phyloP scores from a whole-genome alignment of 1,140 invertebrate genomes.

The Eriosoma lanigerum region DNA sequence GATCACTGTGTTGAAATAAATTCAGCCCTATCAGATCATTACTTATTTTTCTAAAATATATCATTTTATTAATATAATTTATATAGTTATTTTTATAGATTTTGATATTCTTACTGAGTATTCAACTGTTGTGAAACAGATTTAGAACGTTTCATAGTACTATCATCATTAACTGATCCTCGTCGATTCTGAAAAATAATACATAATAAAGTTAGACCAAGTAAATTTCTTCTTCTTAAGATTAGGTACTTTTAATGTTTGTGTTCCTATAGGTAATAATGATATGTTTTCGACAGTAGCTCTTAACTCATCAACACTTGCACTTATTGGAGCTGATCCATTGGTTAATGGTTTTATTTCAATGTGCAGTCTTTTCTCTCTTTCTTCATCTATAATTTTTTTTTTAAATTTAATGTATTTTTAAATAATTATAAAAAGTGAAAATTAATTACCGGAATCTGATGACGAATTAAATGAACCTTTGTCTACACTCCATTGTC shows the following conservation, averaged over 20 bases:
- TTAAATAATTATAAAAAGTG: background rate
- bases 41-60: slow-evolving; percentile 66
- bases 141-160: slow-evolving; percentile 74
- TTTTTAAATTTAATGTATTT: background rate
- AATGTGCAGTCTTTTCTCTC: slow-evolving; percentile 85
- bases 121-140: slow-evolving; percentile 74
- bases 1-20: slow-evolving; percentile 72
- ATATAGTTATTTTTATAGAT: background rate
- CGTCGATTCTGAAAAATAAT: slow-evolving; percentile 60
- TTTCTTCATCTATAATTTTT: slow-evolving; percentile 65
- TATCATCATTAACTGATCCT: slow-evolving; percentile 67
- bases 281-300: slow-evolving; percentile 90
- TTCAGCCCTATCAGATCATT: slow-evolving; percentile 77
- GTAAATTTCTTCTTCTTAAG: background rate
- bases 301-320: slow-evolving; percentile 89
- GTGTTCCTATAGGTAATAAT: slow-evolving; percentile 73
- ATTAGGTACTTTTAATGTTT: slow-evolving; percentile 59
- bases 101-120: slow-evolving; percentile 20
- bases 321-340: slow-evolving; percentile 81
- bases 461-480: slow-evolving; percentile 87
- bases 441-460: slow-evolving; percentile 73
- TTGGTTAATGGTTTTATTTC: slow-evolving; percentile 93
- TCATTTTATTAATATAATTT: slow-evolving; percentile 64
- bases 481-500: slow-evolving; percentile 69
- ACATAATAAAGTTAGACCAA: background rate